Conservation (phyloP, 2,113 vertebrate species). For the Erythrocercus mccallii region DNA sequence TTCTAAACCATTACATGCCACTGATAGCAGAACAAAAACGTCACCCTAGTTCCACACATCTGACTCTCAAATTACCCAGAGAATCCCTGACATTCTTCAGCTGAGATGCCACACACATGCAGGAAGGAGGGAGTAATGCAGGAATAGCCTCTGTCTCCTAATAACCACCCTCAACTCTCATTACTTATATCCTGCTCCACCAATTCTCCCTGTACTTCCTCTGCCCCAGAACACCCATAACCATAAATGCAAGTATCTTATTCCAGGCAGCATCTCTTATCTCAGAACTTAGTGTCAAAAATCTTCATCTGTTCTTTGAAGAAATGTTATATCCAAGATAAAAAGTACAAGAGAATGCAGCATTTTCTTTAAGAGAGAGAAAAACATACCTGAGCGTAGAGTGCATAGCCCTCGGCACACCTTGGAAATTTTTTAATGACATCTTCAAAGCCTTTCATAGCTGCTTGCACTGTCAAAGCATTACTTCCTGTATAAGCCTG, state of each 20-base stretch:
- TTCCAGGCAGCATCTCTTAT: neutral
- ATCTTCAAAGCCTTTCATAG: conserved; percentile 96
- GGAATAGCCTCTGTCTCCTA: neutral
- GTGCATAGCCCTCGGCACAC: conserved; percentile 96
- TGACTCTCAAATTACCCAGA: neutral
- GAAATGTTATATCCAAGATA: neutral
- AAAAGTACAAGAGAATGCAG: neutral
- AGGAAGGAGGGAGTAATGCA: neutral
- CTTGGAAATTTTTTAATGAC: conserved; percentile 92
- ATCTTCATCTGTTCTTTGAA: neutral
- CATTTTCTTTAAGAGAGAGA: neutral
- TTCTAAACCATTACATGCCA: neutral
- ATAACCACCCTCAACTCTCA: neutral
- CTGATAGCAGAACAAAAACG: neutral
- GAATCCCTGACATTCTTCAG: neutral
- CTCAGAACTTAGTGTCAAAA: neutral
- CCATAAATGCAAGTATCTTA: neutral
- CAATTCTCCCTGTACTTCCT: neutral
- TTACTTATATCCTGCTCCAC: neutral
- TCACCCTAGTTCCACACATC: neutral
- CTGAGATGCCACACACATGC: neutral
- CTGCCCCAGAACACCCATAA: neutral
- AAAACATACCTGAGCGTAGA: conserved; percentile 92
- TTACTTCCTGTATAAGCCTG: conserved; percentile 98
- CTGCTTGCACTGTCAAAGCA: conserved; percentile 89